Base-by-base conservation (phyloP, 2,888 invertebrate genomes). In the Tiliacea aurago region DNA sequence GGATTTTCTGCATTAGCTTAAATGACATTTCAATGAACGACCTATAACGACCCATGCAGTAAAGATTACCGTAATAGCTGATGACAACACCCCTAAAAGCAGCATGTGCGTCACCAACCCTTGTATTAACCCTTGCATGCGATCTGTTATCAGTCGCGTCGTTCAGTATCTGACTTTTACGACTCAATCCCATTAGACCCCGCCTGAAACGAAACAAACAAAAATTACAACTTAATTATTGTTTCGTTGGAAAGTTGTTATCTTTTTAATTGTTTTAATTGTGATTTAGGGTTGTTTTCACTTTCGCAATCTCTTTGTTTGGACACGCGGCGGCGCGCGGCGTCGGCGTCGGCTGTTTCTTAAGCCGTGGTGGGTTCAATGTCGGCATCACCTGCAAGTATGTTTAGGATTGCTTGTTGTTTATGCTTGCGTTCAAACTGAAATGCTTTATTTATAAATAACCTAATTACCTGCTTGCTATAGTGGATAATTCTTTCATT, bases 251-350 rank as follows among this genome's bases (percentile, higher is more conserved):
- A 88, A 91, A 88, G 87, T 91, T 90, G 87, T 91, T 91, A 91
- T 92, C 90, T 91, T 89, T 90, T 91, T 92, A 92, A 92, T 93
- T 93, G 87, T 90, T 91, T 88, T 92, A 90, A 92, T 92, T 91
- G 91, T 91, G 91, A 92, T 93, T 91, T 90, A 92, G 89, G 85
- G 87, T 86, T 86, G 88, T 87, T 88, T 84, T 87, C 79, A 80
- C 80, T 86, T 85, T 84, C 73, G 83, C 84, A 84, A 85, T 87
- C 85, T 85, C 80, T 86, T 87, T 82, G 86, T 88, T 88, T 82
- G 77, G 82, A 82, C 76, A 78, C 84, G 84, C 76, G 72, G 72
- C 74, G 73, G 66, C 43, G 53, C 84, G 84, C 76, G 72, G 72
- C 74, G 73, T 68, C 43, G 53, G n/a, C 51, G 62, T 45, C 41